A percentile compares a stretch with the other conserved stretches of the same genome.
phyloP scores from a whole-genome alignment of 2,113 vertebrate genomes.

The Pomatostomus ruficeps region DNA sequence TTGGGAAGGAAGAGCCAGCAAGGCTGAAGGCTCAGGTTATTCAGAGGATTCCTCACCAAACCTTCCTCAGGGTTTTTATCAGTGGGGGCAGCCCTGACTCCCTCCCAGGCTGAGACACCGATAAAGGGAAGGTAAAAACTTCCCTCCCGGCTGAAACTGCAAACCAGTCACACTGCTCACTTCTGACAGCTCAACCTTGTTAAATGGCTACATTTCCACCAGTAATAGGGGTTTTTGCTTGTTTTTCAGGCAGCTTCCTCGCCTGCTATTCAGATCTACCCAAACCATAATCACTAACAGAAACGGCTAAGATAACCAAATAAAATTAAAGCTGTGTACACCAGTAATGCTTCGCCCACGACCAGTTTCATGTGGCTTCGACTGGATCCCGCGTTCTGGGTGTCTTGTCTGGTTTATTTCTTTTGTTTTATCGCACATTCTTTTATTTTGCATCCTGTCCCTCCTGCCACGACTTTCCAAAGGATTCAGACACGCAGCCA shows the following conservation, averaged over 20 bases:
- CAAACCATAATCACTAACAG: neutral
- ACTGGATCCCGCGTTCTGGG: neutral
- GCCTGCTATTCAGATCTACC: neutral
- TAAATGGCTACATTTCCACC: neutral
- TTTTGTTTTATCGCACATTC: neutral
- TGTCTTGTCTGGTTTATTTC: neutral
- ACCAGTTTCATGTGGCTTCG: neutral
- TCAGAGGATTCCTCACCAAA: neutral
- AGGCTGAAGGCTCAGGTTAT: neutral
- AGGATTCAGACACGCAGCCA: neutral
- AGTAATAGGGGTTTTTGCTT: accelerated
- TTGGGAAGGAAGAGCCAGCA: neutral
- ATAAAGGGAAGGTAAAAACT: neutral
- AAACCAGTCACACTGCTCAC: neutral
- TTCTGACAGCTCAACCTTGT: neutral
- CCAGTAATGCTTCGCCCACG: neutral
- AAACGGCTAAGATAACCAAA: neutral
- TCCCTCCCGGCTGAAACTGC: neutral
- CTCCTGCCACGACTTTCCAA: neutral
- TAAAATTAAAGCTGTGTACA: neutral
- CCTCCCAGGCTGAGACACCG: neutral
- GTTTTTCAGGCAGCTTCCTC: neutral
- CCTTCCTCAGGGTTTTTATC: neutral
- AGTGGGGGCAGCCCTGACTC: neutral
- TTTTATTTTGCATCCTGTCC: neutral